Evolutionary conservation across 2,888 invertebrate species (phyloP), one percentile per base, ranked within the genome.

Genomic region (Pachliopta kotzebuea): DNA sequence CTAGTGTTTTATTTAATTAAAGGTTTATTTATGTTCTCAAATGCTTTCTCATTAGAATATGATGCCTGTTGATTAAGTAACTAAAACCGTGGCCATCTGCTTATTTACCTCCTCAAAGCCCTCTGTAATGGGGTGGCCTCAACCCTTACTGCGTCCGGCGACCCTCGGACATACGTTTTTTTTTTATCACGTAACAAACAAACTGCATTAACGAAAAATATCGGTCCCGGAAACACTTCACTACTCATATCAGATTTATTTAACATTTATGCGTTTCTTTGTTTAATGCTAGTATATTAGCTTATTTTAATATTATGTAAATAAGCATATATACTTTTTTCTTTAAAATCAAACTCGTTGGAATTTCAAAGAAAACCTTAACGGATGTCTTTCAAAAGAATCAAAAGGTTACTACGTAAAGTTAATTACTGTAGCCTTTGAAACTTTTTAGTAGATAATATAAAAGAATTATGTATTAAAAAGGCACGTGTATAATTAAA

Each of bases 221-320:
- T 90, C 86, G 80, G 88, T 90, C 86, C 87, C 90, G 86, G 86
- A 89, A 88, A 88, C 83, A 85, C 87, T 87, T 80, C 73, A 79
- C 74, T 74, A 77, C 77, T 74, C 78, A 81, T 86, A 85, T 85
- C 85, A 79, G 75, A 85, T 82, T 66, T 81, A 76, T 84, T 79
- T 81, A 90, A 90, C 86, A 88, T 90, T 88, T 85, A 76, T 73
- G 68, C 68, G 68, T 72, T 76, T 75, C 78, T 76, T 72, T 72
- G 50, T 67, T 67, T 52, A 54, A 60, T 54, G 52, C 31, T 57
- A 26, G 53, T 24, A 37, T 26, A 6, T 18, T 45, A 45, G 18
- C 18, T n/a, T 45, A 6, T 45, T 45, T 45, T 37, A 14, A 37
- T 37, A 37, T 11, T 37, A 37, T 14, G 37, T 14, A 37, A 37